A percentile compares a stretch with the other conserved stretches of the same genome.
Evolutionary conservation across 2,113 vertebrate genomes (phyloP).

Genomic region (Marmota monax): DNA sequence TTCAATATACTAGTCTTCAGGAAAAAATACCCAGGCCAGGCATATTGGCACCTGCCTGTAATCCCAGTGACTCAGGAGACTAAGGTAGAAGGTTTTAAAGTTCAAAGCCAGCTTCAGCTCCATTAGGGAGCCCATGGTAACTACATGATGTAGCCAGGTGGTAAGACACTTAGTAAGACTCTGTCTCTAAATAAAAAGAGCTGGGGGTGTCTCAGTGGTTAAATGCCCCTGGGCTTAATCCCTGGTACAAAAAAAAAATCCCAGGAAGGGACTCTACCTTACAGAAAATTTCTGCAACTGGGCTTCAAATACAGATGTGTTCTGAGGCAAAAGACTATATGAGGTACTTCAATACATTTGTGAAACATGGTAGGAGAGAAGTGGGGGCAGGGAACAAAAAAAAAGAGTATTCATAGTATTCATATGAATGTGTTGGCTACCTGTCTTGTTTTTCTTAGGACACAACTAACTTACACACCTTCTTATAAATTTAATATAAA

Average conservation of each 20-base stretch:
- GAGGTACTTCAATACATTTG: neutral
- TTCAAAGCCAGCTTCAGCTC: too few relatives aligned
- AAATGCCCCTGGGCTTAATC: too few relatives aligned
- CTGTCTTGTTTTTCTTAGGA: neutral
- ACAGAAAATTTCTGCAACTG: neutral
- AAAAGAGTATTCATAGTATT: neutral
- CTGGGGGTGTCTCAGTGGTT: too few relatives aligned
- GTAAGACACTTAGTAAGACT: too few relatives aligned
- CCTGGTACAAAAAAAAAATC: too few relatives aligned
- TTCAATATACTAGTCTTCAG: neutral
- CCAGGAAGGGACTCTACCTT: neutral
- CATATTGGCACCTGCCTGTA: too few relatives aligned
- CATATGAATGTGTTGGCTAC: neutral
- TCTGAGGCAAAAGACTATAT: neutral
- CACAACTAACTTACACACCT: neutral
- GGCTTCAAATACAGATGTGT: neutral
- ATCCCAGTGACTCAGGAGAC: too few relatives aligned
- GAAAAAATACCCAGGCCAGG: neutral
- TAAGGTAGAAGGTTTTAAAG: too few relatives aligned
- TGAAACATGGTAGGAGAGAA: neutral
- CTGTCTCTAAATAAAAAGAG: too few relatives aligned
- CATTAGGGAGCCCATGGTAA: too few relatives aligned
- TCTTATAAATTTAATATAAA: neutral
- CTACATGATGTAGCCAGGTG: too few relatives aligned
- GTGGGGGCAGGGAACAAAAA: rapidly evolving